Base-by-base conservation (phyloP, 2,888 invertebrate genomes). In the Hecatera dysodea region DNA sequence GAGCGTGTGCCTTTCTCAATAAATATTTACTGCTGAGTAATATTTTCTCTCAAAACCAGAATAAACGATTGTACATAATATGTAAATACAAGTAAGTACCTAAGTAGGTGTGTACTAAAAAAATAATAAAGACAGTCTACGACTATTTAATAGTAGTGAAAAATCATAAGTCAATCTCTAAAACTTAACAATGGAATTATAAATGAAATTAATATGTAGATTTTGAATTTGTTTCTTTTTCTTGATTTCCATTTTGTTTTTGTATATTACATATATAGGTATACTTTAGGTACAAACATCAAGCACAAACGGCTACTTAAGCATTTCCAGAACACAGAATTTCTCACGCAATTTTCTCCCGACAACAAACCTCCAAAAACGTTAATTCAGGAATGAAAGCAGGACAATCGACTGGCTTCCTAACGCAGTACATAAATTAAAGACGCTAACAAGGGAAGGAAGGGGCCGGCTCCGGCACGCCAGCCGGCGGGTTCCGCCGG, bases 391-490 rank as follows among this genome's bases (percentile, higher is more conserved):
- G 67, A 83, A 83, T 78, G 75, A 86, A 75, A 84, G 72, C 77
- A 67, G 76, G 71, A 84, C 86, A 76, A 84, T 84, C 68, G 62
- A 79, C 72, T 78, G 63, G 74, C 75, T 68, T 81, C 78, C 81
- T 74, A 72, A 69, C 61, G 62, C 72, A 78, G 75, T 71, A 82
- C 78, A 81, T 81, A 82, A 84, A 81, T 80, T 84, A 85, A 80
- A 84, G 79, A 85, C 83, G 75, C 86, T 82, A 85, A 78, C 83
- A 75, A 77, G 78, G 77, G 78, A 83, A 88, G 90, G 91, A 89
- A 90, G 91, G 91, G 83, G 88, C 89, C 87, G 86, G 88, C 82
- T 84, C 89, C 87, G 86, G 88, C 85, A 81, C 87, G 86, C 88
- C 85, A 82, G 85, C 85, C 84, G 82, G 82, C 82, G 78, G 73